Conservation (phyloP, 1,140 invertebrate genomes). For the Galleria mellonella region DNA sequence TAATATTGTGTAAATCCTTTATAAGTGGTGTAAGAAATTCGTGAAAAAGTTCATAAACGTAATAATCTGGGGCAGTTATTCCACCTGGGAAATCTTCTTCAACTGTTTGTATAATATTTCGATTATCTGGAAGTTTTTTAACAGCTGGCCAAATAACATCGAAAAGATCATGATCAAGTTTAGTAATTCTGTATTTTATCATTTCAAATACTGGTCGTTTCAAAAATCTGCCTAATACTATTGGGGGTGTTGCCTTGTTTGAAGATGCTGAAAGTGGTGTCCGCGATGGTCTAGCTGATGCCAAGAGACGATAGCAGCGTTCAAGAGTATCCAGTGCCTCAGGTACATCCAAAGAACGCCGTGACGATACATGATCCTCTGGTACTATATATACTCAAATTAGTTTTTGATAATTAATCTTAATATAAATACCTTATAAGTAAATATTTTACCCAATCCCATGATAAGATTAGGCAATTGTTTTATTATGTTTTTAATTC, state of each 20-base stretch:
- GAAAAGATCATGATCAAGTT: slow-evolving; percentile 85
- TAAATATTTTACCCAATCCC: too few relatives aligned
- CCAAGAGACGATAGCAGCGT: slow-evolving; percentile 81
- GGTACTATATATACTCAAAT: slow-evolving; percentile 73
- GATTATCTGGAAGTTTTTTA: slow-evolving; percentile 79
- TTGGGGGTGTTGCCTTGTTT: slow-evolving; percentile 75
- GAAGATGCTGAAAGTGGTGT: slow-evolving; percentile 75
- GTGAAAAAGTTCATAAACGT: slow-evolving; percentile 85
- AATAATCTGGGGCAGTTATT: slow-evolving; percentile 87
- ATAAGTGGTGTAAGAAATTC: slow-evolving; percentile 86
- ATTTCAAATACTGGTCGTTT: slow-evolving; percentile 80
- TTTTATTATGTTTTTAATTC: too few relatives aligned
- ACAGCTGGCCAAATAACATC: slow-evolving; percentile 88
- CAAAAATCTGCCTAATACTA: slow-evolving; percentile 79
- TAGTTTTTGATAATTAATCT: slow-evolving; percentile 10
- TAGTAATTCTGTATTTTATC: slow-evolving; percentile 81
- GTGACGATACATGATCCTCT: slow-evolving; percentile 80
- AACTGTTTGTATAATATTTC: slow-evolving; percentile 70
- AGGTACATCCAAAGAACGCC: slow-evolving; percentile 79
- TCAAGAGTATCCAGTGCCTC: slow-evolving; percentile 82
- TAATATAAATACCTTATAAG: too few relatives aligned
- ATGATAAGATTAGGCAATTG: too few relatives aligned
- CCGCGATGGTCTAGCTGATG: slow-evolving; percentile 69
- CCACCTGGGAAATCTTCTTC: slow-evolving; percentile 82
- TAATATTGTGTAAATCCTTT: slow-evolving; percentile 85